These are phyloP conservation scores for Myotis planiceps DNA, from an alignment of 2,797 vertebrate genomes.

Conservation along the genomic window DNA sequence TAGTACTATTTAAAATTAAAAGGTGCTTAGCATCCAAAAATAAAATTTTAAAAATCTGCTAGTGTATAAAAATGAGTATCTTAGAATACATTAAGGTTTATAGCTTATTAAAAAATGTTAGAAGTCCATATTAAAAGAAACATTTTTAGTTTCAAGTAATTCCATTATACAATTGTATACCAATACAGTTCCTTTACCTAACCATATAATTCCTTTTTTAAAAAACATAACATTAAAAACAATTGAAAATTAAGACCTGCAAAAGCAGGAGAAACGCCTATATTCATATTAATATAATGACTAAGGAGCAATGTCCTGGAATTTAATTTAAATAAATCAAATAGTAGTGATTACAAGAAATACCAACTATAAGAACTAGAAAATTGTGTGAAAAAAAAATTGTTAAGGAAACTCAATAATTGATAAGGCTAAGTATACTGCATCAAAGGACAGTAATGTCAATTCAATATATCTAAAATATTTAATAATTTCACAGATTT, in stretches of 20 bases:
- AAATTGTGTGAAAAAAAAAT: slow-evolving; percentile 12
- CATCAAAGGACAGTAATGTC: slow-evolving; percentile 15
- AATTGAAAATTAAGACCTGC: not conserved
- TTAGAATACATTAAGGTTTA: not conserved
- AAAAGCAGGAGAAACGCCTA: not conserved
- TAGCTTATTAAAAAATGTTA: not conserved
- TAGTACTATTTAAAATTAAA: slow-evolving; percentile 52
- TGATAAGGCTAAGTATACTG: not conserved
- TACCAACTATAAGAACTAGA: not conserved
- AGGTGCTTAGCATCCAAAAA: slow-evolving; percentile 34
- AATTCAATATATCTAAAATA: slow-evolving; percentile 1
- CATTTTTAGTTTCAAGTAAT: slow-evolving; percentile 53
- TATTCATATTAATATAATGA: slow-evolving; percentile 22
- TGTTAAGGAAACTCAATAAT: slow-evolving; percentile 25
- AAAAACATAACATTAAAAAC: slow-evolving; percentile 35
- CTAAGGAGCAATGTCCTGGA: not conserved
- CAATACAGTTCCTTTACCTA: not conserved
- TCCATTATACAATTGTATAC: not conserved
- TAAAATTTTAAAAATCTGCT: not conserved
- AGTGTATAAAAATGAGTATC: slow-evolving; percentile 8
- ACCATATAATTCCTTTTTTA: not conserved
- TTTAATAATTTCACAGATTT: slow-evolving; percentile 1
- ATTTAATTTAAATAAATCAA: slow-evolving; percentile 49
- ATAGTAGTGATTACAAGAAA: not conserved
- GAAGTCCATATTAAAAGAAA: slow-evolving; percentile 35